phyloP scores from a whole-genome alignment of 2,888 invertebrate genomes.

The Pteria penguin region DNA sequence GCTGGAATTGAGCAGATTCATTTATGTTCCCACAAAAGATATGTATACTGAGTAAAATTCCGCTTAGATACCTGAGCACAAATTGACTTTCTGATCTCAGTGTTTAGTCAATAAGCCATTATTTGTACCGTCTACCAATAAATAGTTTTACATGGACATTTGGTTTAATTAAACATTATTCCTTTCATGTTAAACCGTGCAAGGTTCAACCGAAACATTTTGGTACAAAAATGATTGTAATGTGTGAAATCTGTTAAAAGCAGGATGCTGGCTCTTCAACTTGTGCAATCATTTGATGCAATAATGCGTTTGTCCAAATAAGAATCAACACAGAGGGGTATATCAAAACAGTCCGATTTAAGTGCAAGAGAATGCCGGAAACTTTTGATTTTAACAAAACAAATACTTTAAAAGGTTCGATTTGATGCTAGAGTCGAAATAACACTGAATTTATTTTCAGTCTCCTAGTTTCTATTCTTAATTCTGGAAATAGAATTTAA shows the following conservation, averaged over 20 bases:
- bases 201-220: slow-evolving; percentile 11
- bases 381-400: background rate
- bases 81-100: slow-evolving; percentile 41
- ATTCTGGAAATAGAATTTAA: too few relatives aligned
- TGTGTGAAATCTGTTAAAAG: slow-evolving; percentile 9
- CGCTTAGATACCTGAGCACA: slow-evolving; percentile 21
- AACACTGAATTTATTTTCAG: too few relatives aligned
- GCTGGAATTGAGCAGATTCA: slow-evolving; percentile 38
- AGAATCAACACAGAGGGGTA: background rate
- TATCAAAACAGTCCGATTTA: background rate
- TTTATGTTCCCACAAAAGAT: slow-evolving; percentile 11
- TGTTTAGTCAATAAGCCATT: slow-evolving; percentile 38
- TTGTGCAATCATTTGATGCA: slow-evolving; percentile 24
- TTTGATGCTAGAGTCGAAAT: too few relatives aligned
- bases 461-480: too few relatives aligned
- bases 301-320: slow-evolving; percentile 21
- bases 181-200: slow-evolving; percentile 22
- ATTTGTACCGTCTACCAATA: slow-evolving; percentile 33
- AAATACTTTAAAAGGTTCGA: background rate
- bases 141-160: slow-evolving; percentile 28
- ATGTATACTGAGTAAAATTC: slow-evolving; percentile 29
- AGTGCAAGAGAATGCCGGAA: background rate
- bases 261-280: slow-evolving; percentile 22
- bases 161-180: slow-evolving; percentile 31
- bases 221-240: slow-evolving; percentile 5